Base-by-base conservation (phyloP, 2,797 vertebrate species). In the Anabas testudineus region DNA sequence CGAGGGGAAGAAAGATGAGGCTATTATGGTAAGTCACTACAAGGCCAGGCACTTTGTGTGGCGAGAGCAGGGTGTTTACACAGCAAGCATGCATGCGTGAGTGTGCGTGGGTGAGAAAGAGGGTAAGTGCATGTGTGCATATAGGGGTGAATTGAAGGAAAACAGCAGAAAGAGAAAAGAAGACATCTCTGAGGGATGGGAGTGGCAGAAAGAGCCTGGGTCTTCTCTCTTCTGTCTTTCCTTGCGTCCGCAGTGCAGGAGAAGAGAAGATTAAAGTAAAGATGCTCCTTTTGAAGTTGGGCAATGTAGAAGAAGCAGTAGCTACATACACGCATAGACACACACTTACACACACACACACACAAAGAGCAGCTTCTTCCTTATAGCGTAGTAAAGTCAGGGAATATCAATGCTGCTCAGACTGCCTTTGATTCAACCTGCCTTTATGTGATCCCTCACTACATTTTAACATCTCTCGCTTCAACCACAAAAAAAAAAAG, bases 241-340 rank as follows among this genome's bases (percentile, higher is more conserved):
- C 57, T 75, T 74, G 51, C 56, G 82, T 89, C 87, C 66, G 87
- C 87, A 88, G 84, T 86, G 89, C 81, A 85, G 88, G 79, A 89
- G 80, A 78, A 69, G 76, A 82, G 83, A 88, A 93, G 91, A 93
- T 92, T 92, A 93, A 93, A 93, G 88, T 80, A 67, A 66, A 90
- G 69, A 65, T 67, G 21, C 62, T 63, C 83, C 85, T 86, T 91
- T 93, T 93, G 91, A 92, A 93, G 90, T 92, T 92, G 65, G 82
- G 78, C 77, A 71, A 71, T 74, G 60, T 81, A 71, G 77, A 80
- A 83, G 81, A 80, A 69, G 76, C 67, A 66, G 74, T 72, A 57
- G 58, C 41, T 39, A 45, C 55, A 66, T 58, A 45, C 71, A 56
- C 30, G 2, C 61, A 55, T 46, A 70, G 41, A 47, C 60, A 60